These are phyloP conservation scores for Acanthacorydalis orientalis DNA, from an alignment of 2,888 invertebrate genomes.

Conservation along the genomic window DNA sequence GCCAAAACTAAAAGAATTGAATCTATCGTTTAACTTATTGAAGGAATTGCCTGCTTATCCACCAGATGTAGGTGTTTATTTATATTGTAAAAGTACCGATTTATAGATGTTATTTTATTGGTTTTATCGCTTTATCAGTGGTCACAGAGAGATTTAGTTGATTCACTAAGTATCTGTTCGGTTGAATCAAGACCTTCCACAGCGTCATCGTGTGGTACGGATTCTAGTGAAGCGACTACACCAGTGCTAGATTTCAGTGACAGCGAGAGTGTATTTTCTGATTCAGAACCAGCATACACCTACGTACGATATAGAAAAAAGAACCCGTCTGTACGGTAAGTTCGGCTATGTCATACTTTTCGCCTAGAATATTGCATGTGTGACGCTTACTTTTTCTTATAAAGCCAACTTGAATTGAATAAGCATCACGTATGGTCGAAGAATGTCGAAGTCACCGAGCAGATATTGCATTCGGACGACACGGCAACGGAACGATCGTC, in stretches of 20 bases:
- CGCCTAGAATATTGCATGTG: neutral
- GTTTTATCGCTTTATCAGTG: neutral
- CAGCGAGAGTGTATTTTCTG: slow-evolving; percentile 2
- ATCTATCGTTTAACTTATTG: slow-evolving; percentile 76
- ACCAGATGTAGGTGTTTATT: slow-evolving; percentile 20
- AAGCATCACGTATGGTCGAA: slow-evolving; percentile 66
- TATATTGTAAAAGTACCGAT: neutral
- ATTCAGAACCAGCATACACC: neutral
- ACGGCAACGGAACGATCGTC: slow-evolving; percentile 40
- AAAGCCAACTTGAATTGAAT: slow-evolving; percentile 42
- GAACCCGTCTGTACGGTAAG: slow-evolving; percentile 23
- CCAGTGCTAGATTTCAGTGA: slow-evolving; percentile 5
- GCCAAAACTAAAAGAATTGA: slow-evolving; percentile 71
- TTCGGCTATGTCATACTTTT: neutral
- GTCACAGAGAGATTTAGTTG: neutral
- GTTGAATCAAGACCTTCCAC: neutral
- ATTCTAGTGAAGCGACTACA: slow-evolving; percentile 1
- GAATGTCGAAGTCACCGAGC: slow-evolving; percentile 47
- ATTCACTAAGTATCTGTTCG: neutral
- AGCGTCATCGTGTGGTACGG: neutral
- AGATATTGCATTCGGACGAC: slow-evolving; percentile 39
- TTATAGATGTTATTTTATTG: neutral
- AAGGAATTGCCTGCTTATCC: slow-evolving; percentile 53
- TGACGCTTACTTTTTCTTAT: slow-evolving; percentile 6
- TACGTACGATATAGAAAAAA: slow-evolving; percentile 22